phyloP scores from a whole-genome alignment of 2,113 vertebrate genomes.

The Vulpes lagopus region DNA sequence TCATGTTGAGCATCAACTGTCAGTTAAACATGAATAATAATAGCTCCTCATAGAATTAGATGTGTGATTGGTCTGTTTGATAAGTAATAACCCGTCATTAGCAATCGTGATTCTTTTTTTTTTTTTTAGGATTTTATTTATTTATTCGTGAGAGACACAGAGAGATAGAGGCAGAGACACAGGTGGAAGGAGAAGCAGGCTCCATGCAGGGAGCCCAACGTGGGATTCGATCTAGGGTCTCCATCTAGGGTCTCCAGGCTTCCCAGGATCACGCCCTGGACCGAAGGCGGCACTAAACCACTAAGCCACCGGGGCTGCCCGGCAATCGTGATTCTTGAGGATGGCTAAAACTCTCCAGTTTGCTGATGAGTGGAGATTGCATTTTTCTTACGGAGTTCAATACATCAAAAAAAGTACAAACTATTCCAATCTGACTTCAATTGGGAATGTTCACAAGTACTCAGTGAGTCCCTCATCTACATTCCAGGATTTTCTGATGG shows the following conservation, averaged over 20 bases:
- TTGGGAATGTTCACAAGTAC: not conserved
- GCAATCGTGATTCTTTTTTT: not conserved
- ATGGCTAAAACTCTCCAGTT: not conserved
- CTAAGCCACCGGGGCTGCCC: no score
- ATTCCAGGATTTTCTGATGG: not conserved
- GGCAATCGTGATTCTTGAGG: not conserved
- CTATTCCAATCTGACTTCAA: not conserved
- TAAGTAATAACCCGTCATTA: not conserved
- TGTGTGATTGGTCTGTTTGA: not conserved
- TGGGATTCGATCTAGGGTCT: no score
- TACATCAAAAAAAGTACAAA: not conserved
- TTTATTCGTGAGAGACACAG: no score
- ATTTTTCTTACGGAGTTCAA: not conserved
- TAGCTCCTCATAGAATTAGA: not conserved
- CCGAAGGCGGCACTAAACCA: no score
- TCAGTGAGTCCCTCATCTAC: not conserved
- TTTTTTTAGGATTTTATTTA: no score
- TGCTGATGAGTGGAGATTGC: not conserved
- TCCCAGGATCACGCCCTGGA: no score
- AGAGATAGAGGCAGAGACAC: no score
- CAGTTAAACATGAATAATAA: not conserved
- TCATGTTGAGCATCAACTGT: not conserved
- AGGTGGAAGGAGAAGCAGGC: no score
- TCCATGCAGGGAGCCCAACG: no score
- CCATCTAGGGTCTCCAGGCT: no score